Evolutionary conservation across 2,113 vertebrate genomes (phyloP), one percentile per base, ranked within the genome.

Genomic region (Paradoxurus hermaphroditus): DNA sequence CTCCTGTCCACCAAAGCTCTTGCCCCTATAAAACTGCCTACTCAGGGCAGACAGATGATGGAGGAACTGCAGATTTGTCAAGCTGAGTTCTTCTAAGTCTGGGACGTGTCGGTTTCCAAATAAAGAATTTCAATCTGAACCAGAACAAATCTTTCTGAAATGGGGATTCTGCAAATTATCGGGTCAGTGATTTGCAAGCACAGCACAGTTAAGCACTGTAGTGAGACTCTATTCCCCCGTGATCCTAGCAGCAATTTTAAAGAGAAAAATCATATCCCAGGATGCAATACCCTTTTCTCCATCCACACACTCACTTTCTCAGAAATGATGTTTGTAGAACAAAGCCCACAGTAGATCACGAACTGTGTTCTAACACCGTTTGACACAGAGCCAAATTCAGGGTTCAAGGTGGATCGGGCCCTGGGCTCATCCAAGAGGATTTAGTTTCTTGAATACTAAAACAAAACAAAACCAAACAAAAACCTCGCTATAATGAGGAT

Each of bases 361-460:
- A 90, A 31, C 53, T 4, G 0, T 67, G 18, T 84, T 94, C 63
- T 73, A 83, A 94, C 62, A 65, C 9, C 39, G 8, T 65, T 87
- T 85, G n/a, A 27, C 63, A 68, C 25, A 75, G 49, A 95, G 14
- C n/a, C 49, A 92, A 95, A 65, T 86, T 83, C 72, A 90, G n/a
- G 79, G 82, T 72, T 63, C 31, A 83, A 94, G 36, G 8, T 70
- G 25, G 34, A 5, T 79, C 78, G 75, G 75, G 11, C 41, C 2
- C 65, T 79, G 36, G 73, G 63, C 14, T 70, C 51, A 87, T 16
- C 75, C 68, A 87, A 91, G 39, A 75, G 27, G 39, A 94, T 86
- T 90, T 81, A 53, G 85, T 88, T 94, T 51, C 77, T 51, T 49
- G 34, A 97, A 86, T 95, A 92, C 19, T 77, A 72, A 83, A n/a